These are phyloP conservation scores for Mellilla xanthometata DNA, from an alignment of 2,888 invertebrate species.

Conservation along the genomic window DNA sequence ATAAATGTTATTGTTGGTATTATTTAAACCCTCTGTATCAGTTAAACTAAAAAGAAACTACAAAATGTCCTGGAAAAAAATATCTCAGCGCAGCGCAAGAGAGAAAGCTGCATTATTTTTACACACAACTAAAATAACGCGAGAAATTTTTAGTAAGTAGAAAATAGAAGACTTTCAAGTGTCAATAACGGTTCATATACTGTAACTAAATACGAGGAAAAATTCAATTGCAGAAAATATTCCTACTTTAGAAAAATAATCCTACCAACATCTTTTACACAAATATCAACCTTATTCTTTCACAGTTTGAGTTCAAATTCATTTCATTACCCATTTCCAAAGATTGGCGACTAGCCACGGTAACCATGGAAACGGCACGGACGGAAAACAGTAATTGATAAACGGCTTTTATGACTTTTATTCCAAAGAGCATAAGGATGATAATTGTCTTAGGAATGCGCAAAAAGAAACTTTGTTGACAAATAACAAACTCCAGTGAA, in stretches of 20 bases:
- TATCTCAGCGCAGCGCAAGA: no score
- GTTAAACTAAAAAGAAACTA: no score
- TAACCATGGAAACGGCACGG: conserved; percentile 71
- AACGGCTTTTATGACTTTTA: conserved; percentile 29
- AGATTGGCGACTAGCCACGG: conserved; percentile 51
- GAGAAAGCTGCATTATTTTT: no score
- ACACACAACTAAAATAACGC: no score
- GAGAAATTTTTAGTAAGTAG: no score
- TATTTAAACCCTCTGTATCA: no score
- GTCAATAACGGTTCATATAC: conserved; percentile 1
- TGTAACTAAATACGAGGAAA: conserved; percentile 38
- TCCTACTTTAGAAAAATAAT: conserved; percentile 27
- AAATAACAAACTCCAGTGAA: conserved; percentile 63
- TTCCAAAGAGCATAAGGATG: conserved; percentile 12
- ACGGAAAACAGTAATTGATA: conserved; percentile 36
- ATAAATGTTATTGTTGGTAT: no score
- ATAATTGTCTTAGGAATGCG: conserved; percentile 30
- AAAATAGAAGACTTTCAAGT: not conserved
- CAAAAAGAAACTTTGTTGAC: conserved; percentile 38
- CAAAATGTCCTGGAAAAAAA: no score
- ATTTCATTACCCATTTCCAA: conserved; percentile 28
- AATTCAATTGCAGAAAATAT: conserved; percentile 47
- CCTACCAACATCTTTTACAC: conserved; percentile 1
- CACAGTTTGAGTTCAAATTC: conserved; percentile 20
- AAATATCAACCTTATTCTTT: conserved; percentile 18